Evolutionary conservation across 2,797 vertebrate genomes (phyloP), one percentile per base, ranked within the genome.

Genomic region (Anguilla pacifica): DNA sequence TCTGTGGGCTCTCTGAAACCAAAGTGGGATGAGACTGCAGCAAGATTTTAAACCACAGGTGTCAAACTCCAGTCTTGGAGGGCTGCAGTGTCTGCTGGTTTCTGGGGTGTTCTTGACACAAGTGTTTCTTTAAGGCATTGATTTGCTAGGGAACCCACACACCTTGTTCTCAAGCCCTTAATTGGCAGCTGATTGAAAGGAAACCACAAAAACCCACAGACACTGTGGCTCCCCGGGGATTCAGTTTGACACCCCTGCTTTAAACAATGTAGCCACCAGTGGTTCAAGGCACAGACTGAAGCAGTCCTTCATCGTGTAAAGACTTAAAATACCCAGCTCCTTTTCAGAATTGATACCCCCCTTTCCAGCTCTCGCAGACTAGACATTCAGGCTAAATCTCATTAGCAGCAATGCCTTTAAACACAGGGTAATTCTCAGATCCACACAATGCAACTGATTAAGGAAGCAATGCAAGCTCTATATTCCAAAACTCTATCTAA

Each of bases 1-100:
- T n/a, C 55, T 85, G 67, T 70, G 39, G 0, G 43, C n/a, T 87
- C 72, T 79, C 82, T 89, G 87, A 89, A 91, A 89, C 87, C n/a
- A 85, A 91, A 57, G n/a, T 86, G 15, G 84, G 86, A 39, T 35
- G 39, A 39, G 72, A 77, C 72, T 31, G 43, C 43, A 46, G 43
- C 43, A 46, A 46, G 43, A 46, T 46, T 46, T 46, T 46, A 46
- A 46, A 46, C 43, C 43, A 46, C 43, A 46, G 43, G 43, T 46
- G 43, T 46, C 43, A 46, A 46, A 46, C 43, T 46, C 43, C 43
- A 46, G 43, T 46, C 43, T 46, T 46, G 43, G 43, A 46, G 43
- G 43, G 43, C 43, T 46, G 43, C 43, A 46, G 43, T 46, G 43
- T 46, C 43, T 46, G 43, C 43, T 46, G 43, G 43, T 46, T 46